Conservation (phyloP, 2,888 invertebrate genomes). For the Prenolepis imparis region DNA sequence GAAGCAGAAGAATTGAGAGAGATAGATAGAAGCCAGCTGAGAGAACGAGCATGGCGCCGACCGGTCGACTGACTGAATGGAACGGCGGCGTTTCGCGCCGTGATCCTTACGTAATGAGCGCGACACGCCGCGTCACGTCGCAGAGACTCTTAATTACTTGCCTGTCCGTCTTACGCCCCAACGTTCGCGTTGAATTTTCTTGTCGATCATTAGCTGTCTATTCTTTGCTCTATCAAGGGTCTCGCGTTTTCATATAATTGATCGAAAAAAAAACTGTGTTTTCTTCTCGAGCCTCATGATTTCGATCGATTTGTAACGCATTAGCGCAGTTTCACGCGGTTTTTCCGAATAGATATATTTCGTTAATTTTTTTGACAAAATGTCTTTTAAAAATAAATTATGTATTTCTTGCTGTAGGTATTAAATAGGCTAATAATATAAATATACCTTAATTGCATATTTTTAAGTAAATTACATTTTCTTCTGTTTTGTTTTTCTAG, state of each 20-base stretch:
- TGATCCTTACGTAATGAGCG: slow-evolving; percentile 74
- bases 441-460: not conserved
- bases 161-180: slow-evolving; percentile 60
- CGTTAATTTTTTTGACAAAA: not conserved
- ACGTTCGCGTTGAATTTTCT: slow-evolving; percentile 39
- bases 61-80: slow-evolving; percentile 62
- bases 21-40: slow-evolving; percentile 14
- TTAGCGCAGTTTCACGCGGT: not conserved
- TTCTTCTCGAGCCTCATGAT: slow-evolving; percentile 7
- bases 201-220: slow-evolving; percentile 54
- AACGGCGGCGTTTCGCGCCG: slow-evolving; percentile 72
- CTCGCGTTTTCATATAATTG: not conserved
- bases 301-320: not conserved
- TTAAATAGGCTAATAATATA: not conserved
- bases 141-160: slow-evolving; percentile 67
- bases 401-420: not conserved
- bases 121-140: slow-evolving; percentile 29
- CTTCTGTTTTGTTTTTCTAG: not conserved
- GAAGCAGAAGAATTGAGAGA: slow-evolving; percentile 19
- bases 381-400: slow-evolving; percentile 2
- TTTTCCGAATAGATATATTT: not conserved
- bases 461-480: not conserved
- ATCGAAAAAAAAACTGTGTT: not conserved
- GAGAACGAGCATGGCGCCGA: slow-evolving; percentile 64
- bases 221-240: not conserved